A percentile compares a stretch with the other conserved stretches of the same genome.
These are phyloP conservation scores for Parotia lawesii DNA, from an alignment of 2,113 vertebrate species.

Conservation along the genomic window DNA sequence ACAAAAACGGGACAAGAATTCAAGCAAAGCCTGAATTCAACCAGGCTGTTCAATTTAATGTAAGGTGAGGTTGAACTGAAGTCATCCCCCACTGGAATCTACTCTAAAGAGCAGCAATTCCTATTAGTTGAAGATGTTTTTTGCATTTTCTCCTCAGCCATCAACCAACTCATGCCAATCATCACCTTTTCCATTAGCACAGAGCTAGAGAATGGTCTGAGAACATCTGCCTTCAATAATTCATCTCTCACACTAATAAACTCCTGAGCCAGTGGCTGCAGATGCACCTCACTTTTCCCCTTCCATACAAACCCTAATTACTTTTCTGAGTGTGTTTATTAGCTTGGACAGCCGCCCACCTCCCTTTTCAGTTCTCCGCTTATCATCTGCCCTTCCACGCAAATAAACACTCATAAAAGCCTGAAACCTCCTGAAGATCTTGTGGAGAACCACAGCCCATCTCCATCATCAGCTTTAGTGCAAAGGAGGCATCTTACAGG, in stretches of 20 bases:
- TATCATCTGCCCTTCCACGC: background rate
- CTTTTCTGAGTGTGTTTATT: background rate
- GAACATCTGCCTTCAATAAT: background rate
- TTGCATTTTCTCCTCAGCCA: background rate
- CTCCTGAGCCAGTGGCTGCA: background rate
- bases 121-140: background rate
- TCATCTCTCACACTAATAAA: background rate
- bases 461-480: background rate
- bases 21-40: background rate
- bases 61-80: background rate
- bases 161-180: background rate
- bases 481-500: background rate
- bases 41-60: background rate
- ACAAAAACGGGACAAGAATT: background rate
- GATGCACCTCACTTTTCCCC: background rate
- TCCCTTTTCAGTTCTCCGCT: background rate
- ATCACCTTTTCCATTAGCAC: background rate
- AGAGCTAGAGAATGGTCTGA: background rate
- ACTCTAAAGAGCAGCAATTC: background rate
- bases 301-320: background rate
- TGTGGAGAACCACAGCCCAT: background rate
- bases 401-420: background rate
- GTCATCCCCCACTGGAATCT: background rate
- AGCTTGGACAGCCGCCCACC: background rate
- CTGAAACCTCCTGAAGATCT: background rate